These are phyloP conservation scores for Platalea minor DNA, from an alignment of 2,797 vertebrate genomes.

Conservation along the genomic window DNA sequence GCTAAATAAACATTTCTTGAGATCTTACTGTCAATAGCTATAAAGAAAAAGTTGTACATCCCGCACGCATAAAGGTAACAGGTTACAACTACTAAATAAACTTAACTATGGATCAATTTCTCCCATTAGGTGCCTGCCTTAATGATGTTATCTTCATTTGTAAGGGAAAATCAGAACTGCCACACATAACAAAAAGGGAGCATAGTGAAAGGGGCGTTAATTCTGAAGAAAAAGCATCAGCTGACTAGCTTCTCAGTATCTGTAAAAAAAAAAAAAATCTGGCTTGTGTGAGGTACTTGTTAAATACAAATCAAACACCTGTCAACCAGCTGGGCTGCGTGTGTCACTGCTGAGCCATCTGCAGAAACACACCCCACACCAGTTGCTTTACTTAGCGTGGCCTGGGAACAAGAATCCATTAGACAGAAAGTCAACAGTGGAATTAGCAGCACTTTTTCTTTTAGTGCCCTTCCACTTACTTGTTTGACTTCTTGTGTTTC, in stretches of 20 bases:
- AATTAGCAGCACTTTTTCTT: constrained; percentile 68
- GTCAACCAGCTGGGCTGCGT: constrained; percentile 57
- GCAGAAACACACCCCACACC: constrained; percentile 45
- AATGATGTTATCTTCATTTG: background rate
- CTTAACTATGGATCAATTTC: background rate
- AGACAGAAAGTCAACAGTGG: constrained; percentile 72
- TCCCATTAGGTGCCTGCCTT: background rate
- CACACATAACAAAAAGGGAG: background rate
- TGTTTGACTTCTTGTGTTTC: constrained; percentile 65
- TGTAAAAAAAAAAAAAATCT: background rate
- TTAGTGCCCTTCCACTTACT: constrained; percentile 66
- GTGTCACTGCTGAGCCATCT: constrained; percentile 69
- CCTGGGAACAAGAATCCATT: constrained; percentile 73
- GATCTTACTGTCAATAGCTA: background rate
- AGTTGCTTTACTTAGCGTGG: constrained; percentile 68
- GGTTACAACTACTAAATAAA: background rate
- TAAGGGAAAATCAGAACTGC: background rate
- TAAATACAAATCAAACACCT: constrained; percentile 64
- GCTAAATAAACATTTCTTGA: background rate
- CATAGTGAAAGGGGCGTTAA: background rate
- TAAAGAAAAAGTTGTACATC: background rate
- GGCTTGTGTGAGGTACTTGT: constrained; percentile 40
- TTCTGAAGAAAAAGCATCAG: constrained; percentile 14
- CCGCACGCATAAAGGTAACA: background rate
- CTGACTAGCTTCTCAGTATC: background rate